Percentiles rank a stretch among this genome's conserved stretches.
Conservation (phyloP, 1,140 invertebrate genomes). For the Eupristina koningsbergeri region DNA sequence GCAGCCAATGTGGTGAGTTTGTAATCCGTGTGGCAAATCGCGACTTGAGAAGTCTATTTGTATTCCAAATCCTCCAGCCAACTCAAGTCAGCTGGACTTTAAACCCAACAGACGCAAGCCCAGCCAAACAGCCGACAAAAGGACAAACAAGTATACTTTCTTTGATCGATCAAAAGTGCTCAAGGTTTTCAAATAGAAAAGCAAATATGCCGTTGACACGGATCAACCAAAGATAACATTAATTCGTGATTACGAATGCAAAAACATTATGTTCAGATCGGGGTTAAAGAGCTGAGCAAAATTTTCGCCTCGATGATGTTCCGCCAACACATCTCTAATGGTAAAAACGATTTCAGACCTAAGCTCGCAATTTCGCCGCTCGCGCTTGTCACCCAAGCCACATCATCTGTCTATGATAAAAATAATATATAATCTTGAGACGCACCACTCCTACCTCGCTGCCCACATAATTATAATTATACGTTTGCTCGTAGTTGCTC, state of each 20-base stretch:
- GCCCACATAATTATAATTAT: background rate
- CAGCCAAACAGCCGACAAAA: background rate
- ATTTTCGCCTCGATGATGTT: background rate
- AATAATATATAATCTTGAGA: conserved; percentile 56
- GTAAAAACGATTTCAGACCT: conserved; percentile 21
- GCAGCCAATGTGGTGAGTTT: conserved; percentile 10
- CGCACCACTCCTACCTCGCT: background rate
- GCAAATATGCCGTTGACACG: background rate
- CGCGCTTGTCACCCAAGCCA: conserved; percentile 58
- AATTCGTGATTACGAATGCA: background rate
- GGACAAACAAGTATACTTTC: background rate
- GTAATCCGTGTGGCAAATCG: background rate
- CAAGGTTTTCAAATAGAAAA: background rate
- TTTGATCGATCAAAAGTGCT: background rate
- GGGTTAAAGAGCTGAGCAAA: background rate
- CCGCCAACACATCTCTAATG: conserved; percentile 12
- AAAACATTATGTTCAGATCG: conserved; percentile 19
- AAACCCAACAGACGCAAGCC: background rate
- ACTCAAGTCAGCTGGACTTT: background rate
- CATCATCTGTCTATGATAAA: conserved; percentile 63
- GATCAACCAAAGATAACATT: background rate
- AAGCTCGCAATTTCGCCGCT: conserved; percentile 17
- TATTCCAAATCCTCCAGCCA: background rate
- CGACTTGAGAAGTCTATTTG: background rate
- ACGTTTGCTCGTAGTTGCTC: conserved; percentile 23